Percentiles rank a stretch among this genome's conserved stretches.
phyloP scores from a whole-genome alignment of 2,888 invertebrate genomes.

The Aquatica leii region DNA sequence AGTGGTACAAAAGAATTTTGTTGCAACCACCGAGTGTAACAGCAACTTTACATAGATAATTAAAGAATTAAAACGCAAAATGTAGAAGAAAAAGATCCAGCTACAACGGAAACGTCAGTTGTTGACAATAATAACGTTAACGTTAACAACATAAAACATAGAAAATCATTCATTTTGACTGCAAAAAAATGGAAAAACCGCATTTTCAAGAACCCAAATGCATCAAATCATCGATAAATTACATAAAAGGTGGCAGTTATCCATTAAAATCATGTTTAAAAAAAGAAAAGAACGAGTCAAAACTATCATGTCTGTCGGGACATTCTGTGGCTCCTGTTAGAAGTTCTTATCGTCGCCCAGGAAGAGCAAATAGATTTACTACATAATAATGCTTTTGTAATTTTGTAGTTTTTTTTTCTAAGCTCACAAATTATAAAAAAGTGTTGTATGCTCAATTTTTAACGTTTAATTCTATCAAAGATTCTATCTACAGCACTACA shows the following conservation, averaged over 20 bases:
- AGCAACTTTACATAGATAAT: background rate
- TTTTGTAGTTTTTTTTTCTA: background rate
- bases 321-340: constrained; percentile 15
- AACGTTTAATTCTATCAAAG: no score
- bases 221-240: constrained; percentile 15
- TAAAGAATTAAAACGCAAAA: no score
- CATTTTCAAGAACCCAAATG: constrained; percentile 51
- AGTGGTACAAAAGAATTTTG: constrained; percentile 17
- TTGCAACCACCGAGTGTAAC: constrained; percentile 15
- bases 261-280: constrained; percentile 40
- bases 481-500: no score
- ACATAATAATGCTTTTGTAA: background rate
- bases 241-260: constrained; percentile 39
- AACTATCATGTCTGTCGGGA: constrained; percentile 5
- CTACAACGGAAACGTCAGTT: background rate
- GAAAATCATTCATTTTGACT: constrained; percentile 53
- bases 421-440: background rate
- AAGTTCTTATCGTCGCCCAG: constrained; percentile 2
- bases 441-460: background rate
- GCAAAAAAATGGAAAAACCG: constrained; percentile 47
- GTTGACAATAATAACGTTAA: background rate
- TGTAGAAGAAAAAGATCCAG: background rate
- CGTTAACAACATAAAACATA: constrained; percentile 44
- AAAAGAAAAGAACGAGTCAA: constrained; percentile 14
- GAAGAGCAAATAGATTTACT: constrained; percentile 15